A percentile compares a stretch with the other conserved stretches of the same genome.
Evolutionary conservation across 2,888 invertebrate genomes (phyloP).

Genomic region (Drosophila nigricruria): DNA sequence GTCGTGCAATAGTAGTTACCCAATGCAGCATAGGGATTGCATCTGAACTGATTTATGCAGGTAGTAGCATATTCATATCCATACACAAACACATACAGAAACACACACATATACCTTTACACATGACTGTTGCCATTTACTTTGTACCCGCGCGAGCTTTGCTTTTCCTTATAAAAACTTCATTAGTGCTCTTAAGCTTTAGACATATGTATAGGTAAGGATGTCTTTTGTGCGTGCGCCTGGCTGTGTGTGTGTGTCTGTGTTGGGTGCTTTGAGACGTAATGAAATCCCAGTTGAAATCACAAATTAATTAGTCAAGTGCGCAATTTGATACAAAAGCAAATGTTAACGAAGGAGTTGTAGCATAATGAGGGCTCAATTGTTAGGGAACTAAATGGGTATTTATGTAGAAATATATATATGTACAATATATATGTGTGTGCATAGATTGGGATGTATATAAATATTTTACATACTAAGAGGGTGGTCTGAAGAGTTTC

Average conservation of each 20-base stretch:
- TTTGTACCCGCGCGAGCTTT: conserved; percentile 21
- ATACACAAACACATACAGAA: background rate
- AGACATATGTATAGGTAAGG: background rate
- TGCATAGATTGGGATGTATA: background rate
- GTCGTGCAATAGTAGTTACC: conserved; percentile 4
- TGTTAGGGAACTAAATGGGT: background rate
- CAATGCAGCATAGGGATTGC: conserved; percentile 38
- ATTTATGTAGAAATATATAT: background rate
- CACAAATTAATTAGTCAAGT: conserved; percentile 26
- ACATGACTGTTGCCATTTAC: conserved; percentile 17
- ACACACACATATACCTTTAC: background rate
- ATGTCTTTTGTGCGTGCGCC: background rate
- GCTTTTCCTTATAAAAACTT: conserved; percentile 12
- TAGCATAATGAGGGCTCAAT: background rate
- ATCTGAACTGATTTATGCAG: conserved; percentile 38
- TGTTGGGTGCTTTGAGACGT: conserved; percentile 2
- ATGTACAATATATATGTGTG: background rate
- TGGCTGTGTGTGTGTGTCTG: background rate
- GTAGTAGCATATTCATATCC: conserved; percentile 9
- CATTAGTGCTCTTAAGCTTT: conserved; percentile 11
- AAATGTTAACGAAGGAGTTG: background rate
- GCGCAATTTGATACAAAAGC: conserved; percentile 4
- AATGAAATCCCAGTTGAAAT: conserved; percentile 15
- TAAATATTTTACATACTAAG: background rate
- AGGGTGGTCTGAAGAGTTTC: background rate